Evolutionary conservation across 53 echinoderm and acorn worm genomes (phyloP).

Genomic region (Stichopus horrens): DNA sequence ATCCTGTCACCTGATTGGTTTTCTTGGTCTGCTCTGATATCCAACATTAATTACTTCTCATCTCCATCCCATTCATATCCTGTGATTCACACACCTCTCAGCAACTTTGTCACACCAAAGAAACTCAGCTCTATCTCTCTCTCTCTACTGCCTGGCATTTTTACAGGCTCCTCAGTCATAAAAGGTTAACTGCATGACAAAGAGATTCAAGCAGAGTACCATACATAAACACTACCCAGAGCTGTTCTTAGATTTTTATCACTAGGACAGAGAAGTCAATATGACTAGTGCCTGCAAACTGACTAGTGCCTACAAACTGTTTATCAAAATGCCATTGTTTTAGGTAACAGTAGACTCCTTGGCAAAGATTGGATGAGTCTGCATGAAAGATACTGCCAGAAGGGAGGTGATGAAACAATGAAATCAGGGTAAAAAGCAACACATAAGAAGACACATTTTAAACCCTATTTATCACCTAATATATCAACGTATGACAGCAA

Average conservation of each 20-base stretch:
- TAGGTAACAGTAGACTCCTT: too few relatives aligned
- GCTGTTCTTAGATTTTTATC: background rate
- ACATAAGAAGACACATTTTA: too few relatives aligned
- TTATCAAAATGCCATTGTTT: too few relatives aligned
- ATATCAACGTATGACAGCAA: too few relatives aligned
- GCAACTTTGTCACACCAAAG: background rate
- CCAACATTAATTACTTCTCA: conserved; percentile 37
- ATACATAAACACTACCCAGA: background rate
- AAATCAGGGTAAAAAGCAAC: too few relatives aligned
- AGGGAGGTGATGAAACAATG: too few relatives aligned
- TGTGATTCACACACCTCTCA: conserved; percentile 33
- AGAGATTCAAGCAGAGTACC: background rate
- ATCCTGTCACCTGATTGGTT: background rate
- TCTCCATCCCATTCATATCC: conserved; percentile 11
- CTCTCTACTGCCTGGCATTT: background rate
- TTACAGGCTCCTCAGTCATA: background rate
- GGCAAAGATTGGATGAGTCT: too few relatives aligned
- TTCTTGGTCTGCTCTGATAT: conserved; percentile 13
- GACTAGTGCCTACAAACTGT: too few relatives aligned
- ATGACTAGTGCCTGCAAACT: too few relatives aligned
- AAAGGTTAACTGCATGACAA: background rate
- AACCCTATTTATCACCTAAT: too few relatives aligned
- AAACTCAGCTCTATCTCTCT: background rate
- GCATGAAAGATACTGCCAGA: too few relatives aligned
- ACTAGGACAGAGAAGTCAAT: too few relatives aligned